Conservation (phyloP, 2,113 vertebrate species). For the Arvicanthis niloticus region DNA sequence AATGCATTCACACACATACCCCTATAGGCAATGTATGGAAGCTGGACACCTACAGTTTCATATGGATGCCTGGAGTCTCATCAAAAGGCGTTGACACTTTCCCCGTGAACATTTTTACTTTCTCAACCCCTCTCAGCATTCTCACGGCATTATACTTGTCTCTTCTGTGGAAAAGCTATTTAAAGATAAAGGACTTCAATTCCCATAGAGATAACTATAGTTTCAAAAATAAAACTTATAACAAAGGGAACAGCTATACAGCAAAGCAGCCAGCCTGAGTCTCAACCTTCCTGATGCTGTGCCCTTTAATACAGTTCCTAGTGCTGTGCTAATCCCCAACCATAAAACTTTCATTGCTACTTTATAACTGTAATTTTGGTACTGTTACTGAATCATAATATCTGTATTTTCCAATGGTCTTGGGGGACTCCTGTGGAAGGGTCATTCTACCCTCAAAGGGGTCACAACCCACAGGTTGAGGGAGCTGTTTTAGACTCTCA, state of each 20-base stretch:
- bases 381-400: neutral
- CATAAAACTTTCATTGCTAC: neutral
- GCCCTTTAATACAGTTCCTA: neutral
- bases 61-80: neutral
- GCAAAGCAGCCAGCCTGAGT: conserved; percentile 5
- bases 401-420: neutral
- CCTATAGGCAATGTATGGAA: rapidly evolving
- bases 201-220: conserved; percentile 43
- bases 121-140: conserved; percentile 43
- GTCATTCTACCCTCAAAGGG: neutral
- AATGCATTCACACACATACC: neutral
- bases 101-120: conserved; percentile 13
- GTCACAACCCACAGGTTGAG: neutral
- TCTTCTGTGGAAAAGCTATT: conserved; percentile 57
- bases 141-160: conserved; percentile 32
- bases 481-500: neutral
- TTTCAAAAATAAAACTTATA: conserved; percentile 61
- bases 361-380: neutral
- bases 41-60: neutral
- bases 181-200: conserved; percentile 57
- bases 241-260: conserved; percentile 29
- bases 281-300: neutral
- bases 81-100: neutral
- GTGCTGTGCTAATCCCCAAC: neutral
- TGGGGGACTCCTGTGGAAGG: neutral